Evolutionary conservation across 1,140 invertebrate genomes (phyloP), one percentile per base, ranked within the genome.

Genomic region (Lutraria rhynchaena): DNA sequence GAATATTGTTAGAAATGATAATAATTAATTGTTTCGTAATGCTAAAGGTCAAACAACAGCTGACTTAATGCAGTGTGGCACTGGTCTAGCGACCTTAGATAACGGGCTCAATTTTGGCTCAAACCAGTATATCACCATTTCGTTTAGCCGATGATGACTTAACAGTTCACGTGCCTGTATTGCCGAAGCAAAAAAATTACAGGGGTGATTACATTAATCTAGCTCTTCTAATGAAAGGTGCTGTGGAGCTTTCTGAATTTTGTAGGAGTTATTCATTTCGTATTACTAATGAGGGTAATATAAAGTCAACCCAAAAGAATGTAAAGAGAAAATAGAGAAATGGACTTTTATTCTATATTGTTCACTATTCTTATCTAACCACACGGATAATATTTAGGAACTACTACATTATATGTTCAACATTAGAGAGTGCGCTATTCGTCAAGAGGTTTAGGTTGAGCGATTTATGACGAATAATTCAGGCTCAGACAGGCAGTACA

Each of bases 291-390:
- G 53, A 55, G 4, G n/a, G 53, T 7, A 7, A 55, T 24, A 55
- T 55, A 11, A 24, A 55, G 24, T 55, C 53, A 29, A 44, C 19
- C 1, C 15, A n/a, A 69, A 69, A 69, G 46, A 71, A 53, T 71
- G 67, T 53, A 71, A 44, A 60, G 71, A 58, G 3, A 22, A 33
- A 27, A 58, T 37, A 17, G 71, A 74, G 27, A 74, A 74, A 60
- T 74, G 71, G 71, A 58, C 71, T 19, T 74, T 58, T 27, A 74
- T 74, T 2, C 58, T 74, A 13, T 74, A 31, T 41, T 24, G 31
- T 4, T 74, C 71, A 2, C 33, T 74, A 3, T 74, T 58, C 35
- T 19, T 58, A n/a, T 41, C 31, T 0, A 31, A n/a, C 13, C 49
- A 74, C 71, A 9, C 33, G 19, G 24, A 27, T 55, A 74, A 60